These are phyloP conservation scores for Struthidea cinerea DNA, from an alignment of 2,113 vertebrate genomes.

Conservation along the genomic window DNA sequence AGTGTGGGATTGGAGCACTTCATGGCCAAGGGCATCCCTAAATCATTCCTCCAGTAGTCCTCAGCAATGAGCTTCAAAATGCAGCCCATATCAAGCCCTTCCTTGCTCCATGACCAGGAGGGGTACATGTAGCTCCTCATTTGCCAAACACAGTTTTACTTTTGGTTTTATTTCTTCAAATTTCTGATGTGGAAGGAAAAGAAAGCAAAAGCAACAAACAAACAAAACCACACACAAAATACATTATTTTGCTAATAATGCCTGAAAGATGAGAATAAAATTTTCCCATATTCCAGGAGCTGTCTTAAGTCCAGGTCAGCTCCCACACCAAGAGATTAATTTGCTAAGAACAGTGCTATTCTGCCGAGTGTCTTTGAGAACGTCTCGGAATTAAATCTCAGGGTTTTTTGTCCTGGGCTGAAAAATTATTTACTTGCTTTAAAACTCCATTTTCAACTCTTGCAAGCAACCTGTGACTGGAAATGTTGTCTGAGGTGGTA, in stretches of 20 bases:
- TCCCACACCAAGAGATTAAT: background rate
- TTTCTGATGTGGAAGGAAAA: background rate
- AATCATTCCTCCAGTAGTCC: background rate
- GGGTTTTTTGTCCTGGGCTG: rapidly evolving
- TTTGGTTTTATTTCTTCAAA: background rate
- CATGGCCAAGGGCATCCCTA: background rate
- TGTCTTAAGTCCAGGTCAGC: background rate
- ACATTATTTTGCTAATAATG: background rate
- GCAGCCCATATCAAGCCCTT: background rate
- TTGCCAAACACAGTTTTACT: background rate
- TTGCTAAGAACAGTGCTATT: background rate
- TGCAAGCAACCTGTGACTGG: background rate
- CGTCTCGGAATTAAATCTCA: background rate
- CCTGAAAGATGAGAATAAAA: background rate
- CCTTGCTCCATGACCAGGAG: background rate
- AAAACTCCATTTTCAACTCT: background rate
- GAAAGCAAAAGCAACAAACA: background rate
- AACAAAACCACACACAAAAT: rapidly evolving
- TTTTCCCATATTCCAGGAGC: background rate
- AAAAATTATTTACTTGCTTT: background rate
- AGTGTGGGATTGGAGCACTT: background rate
- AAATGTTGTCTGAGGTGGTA: background rate
- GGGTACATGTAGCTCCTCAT: background rate
- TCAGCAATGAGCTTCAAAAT: background rate
- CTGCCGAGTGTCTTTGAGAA: background rate